Evolutionary conservation across 2,888 invertebrate species (phyloP), one percentile per base, ranked within the genome.

Genomic region (Teinopalpus imperialis): DNA sequence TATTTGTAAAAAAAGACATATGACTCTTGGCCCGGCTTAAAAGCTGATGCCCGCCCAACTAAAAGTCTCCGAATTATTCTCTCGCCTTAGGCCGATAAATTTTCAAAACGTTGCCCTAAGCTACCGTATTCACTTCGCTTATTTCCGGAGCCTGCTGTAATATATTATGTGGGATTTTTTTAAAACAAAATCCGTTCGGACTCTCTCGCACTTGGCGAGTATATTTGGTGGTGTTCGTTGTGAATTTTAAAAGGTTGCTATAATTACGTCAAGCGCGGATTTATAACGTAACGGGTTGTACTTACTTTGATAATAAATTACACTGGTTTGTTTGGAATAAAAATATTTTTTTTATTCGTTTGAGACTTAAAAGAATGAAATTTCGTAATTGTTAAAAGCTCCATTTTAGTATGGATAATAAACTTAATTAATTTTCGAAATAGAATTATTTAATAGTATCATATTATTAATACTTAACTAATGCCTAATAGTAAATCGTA

Each of bases 151-250:
- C 46, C 57, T 61, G 59, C 61, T 63, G 68, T 69, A 74, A 77
- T 74, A 66, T 69, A 78, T 78, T 74, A 70, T 69, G 62, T 61
- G 63, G 64, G 63, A 63, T 67, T 68, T 74, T 71, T 76, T 71
- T 63, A 3, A 16, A 16, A 54, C 61, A 49, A 74, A 78, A 74
- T 72, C 73, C 73, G 66, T 66, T 68, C 61, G 66, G 76, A 75
- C 74, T 78, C 49, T 45, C 46, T 53, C 12, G 12, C 32, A 24
- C 31, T 21, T 35, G 23, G 34, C 10, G 9, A 48, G 16, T 43
- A 21, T 21, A 23, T 43, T 30, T 41, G 40, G 34, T 42, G 39
- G 29, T 39, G 43, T 42, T 27, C 35, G 29, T 32, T 36, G 35
- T 43, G 35, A 47, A 52, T 53, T 58, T 60, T 49, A 52, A 61